A percentile compares a stretch with the other conserved stretches of the same genome.
phyloP scores from a whole-genome alignment of 1,140 invertebrate species.

The Zophobas atratus region DNA sequence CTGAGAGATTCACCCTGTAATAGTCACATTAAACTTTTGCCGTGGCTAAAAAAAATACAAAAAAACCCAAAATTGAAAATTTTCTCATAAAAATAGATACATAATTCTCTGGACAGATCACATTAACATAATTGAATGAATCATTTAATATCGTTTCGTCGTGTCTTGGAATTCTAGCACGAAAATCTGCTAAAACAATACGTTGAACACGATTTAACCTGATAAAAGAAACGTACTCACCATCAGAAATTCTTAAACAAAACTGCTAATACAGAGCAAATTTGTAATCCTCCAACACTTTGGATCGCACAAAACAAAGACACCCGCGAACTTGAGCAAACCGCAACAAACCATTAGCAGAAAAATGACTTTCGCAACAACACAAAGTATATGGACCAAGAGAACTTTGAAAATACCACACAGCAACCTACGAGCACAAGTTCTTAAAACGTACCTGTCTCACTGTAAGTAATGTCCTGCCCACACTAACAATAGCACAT shows the following conservation, averaged over 20 bases:
- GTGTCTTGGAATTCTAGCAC: too few species aligned
- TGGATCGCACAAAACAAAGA: background rate
- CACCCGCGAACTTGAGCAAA: background rate
- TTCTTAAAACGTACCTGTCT: slow-evolving; percentile 43
- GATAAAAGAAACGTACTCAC: background rate
- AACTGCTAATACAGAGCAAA: too few species aligned
- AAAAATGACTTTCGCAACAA: slow-evolving; percentile 21
- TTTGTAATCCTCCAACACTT: background rate
- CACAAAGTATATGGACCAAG: slow-evolving; percentile 5
- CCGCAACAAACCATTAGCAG: slow-evolving; percentile 22
- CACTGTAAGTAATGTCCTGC: slow-evolving; percentile 32
- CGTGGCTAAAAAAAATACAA: too few species aligned
- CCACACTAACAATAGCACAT: slow-evolving; percentile 45
- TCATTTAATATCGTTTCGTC: too few species aligned
- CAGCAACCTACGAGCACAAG: slow-evolving; percentile 7
- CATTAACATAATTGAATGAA: too few species aligned
- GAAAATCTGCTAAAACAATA: too few species aligned
- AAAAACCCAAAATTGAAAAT: too few species aligned
- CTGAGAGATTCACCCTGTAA: too few species aligned
- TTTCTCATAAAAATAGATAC: too few species aligned
- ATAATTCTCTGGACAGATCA: too few species aligned
- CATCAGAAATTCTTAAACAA: background rate
- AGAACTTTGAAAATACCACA: slow-evolving; percentile 13
- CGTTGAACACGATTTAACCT: too few species aligned
- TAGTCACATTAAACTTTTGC: too few species aligned